Evolutionary conservation across 2,888 invertebrate genomes (phyloP), one percentile per base, ranked within the genome.

Genomic region (Apotomis capreana): DNA sequence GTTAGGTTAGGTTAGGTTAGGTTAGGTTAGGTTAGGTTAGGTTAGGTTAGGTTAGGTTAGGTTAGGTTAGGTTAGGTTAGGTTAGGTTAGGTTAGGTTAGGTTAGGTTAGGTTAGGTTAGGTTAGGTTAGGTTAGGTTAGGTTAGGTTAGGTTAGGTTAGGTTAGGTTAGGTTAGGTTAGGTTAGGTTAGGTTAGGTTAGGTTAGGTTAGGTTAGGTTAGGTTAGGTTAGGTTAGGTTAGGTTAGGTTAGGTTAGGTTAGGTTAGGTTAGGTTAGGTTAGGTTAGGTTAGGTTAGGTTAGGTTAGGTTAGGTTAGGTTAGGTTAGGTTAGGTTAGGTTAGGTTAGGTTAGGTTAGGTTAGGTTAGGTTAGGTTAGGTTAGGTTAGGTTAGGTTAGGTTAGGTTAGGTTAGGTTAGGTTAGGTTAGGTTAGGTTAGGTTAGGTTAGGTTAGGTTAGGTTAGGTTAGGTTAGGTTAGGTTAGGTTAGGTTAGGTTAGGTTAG

Each of bases 81-180:
- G 65, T 58, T 63, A 51, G 57, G 59, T 60, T 58, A 62, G 61
- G 55, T 72, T 72, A 72, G 62, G 62, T 59, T 73, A 62, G 73
- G 55, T 62, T 54, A 57, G 57, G 61, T 59, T 59, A 54, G 52
- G 64, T 74, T 74, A 74, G 69, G 74, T 74, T 74, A 74, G 74
- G 74, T 74, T 74, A 73, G 74, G 74, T 74, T 74, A 68, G 73
- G 69, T 72, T 74, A 72, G 74, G 72, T 74, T 73, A 68, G 73
- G 72, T 74, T 74, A 68, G 74, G 74, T 74, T 74, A 68, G 74
- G 69, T 69, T 74, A 70, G 75, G 75, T 75, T 75, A 71, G 75
- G 74, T 75, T 59, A 59, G 62, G 62, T 52, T 51, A 52, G 36
- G 63, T 36, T 36, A 52, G 52, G 52, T 37, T 63, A 36, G 63